Conservation (phyloP, 23 tunicate genomes). For the Ascidia mentula region DNA sequence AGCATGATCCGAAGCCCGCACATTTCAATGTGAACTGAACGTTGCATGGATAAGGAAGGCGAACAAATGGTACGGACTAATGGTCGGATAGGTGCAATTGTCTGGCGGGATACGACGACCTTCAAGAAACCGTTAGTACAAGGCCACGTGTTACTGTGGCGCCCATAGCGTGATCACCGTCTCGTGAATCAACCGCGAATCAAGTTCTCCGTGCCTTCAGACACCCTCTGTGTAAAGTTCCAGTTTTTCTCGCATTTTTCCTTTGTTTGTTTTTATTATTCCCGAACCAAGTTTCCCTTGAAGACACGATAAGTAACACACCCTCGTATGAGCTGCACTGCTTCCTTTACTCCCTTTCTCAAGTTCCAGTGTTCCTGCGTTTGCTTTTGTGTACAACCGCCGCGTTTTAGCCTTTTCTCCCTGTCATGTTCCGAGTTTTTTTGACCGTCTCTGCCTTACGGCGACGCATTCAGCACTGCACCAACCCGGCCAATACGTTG, state of each 20-base stretch:
- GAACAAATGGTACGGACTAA: too few relatives aligned
- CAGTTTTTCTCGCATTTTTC: too few relatives aligned
- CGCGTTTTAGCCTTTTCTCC: too few relatives aligned
- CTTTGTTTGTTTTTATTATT: too few relatives aligned
- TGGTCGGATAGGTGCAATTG: too few relatives aligned
- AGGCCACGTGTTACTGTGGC: neutral
- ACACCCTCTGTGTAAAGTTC: neutral
- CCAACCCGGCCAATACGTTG: too few relatives aligned
- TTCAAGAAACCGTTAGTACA: neutral
- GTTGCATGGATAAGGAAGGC: too few relatives aligned
- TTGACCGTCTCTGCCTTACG: too few relatives aligned
- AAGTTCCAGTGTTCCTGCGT: conserved; percentile 9
- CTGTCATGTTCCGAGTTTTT: too few relatives aligned
- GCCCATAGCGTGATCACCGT: neutral
- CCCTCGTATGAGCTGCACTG: neutral
- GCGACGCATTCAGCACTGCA: too few relatives aligned
- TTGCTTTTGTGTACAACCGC: too few relatives aligned
- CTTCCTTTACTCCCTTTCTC: neutral
- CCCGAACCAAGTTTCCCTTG: neutral
- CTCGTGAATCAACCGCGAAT: neutral
- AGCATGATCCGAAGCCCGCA: neutral
- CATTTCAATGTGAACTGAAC: neutral
- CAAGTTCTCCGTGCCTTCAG: neutral
- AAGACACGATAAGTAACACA: neutral
- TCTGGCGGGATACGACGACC: too few relatives aligned